These are phyloP conservation scores for Nymphicus hollandicus DNA, from an alignment of 2,113 vertebrate genomes.

Conservation along the genomic window DNA sequence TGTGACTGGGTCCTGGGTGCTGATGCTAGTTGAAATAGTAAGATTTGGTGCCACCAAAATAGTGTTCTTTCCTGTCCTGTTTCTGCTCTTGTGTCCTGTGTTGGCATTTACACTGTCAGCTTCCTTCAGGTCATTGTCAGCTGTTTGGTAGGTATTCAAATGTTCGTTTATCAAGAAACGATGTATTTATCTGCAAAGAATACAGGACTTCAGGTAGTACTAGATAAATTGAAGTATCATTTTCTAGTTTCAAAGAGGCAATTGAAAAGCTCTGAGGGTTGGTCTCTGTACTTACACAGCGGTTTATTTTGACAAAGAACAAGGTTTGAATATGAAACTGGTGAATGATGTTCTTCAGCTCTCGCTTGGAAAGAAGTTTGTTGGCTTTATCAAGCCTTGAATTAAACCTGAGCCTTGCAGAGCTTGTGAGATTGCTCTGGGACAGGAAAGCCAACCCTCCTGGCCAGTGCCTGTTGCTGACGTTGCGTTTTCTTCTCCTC, in stretches of 20 bases:
- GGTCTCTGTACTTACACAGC: background rate
- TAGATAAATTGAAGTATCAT: fast-evolving
- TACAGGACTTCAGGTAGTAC: background rate
- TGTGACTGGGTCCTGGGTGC: background rate
- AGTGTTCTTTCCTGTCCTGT: background rate
- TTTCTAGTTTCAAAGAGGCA: background rate
- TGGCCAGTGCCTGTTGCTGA: background rate
- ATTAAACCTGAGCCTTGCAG: background rate
- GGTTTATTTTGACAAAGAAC: background rate
- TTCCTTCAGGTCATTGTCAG: background rate
- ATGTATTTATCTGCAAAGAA: background rate
- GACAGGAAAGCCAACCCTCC: fast-evolving
- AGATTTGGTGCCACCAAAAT: background rate
- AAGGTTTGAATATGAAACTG: background rate
- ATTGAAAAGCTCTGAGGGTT: background rate
- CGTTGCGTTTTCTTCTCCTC: fast-evolving
- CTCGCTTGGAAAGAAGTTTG: background rate
- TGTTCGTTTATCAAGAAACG: background rate
- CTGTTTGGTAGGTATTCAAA: fast-evolving
- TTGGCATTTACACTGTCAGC: background rate
- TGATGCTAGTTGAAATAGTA: background rate
- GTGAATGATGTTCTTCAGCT: background rate
- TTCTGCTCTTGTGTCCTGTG: background rate
- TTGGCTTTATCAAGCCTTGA: background rate
- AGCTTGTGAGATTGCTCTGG: background rate